Base-by-base conservation (phyloP, 2,888 invertebrate species). In the Drosophila maculinotata region DNA sequence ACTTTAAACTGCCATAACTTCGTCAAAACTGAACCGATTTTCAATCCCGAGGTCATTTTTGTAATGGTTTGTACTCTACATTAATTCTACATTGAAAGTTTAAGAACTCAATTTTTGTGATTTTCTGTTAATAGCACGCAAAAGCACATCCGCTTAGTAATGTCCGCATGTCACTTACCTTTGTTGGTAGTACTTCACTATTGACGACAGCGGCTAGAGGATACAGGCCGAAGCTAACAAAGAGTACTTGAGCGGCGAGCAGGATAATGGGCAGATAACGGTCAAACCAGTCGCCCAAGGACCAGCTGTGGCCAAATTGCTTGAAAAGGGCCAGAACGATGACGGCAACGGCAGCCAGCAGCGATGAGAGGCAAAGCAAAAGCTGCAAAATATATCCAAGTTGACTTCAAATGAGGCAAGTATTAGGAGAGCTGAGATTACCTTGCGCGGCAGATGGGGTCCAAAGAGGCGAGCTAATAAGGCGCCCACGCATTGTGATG, bases 121-220 rank as follows among this genome's bases (percentile, higher is more conserved):
- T n/a, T n/a, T n/a, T n/a, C n/a, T n/a, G 20, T 20, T 20, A 20
- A 20, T 20, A 20, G 3, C 6, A 20, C 7, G n/a, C 4, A 14
- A 9, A 14, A 10, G 1, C 6, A 1, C n/a, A n/a, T n/a, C n/a
- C n/a, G n/a, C n/a, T n/a, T n/a, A n/a, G n/a, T n/a, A n/a, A n/a
- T n/a, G n/a, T n/a, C n/a, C n/a, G n/a, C n/a, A n/a, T n/a, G n/a
- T n/a, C n/a, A n/a, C 76, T 57, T 58, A 91, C 90, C 83, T 89
- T 90, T 6, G 79, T 64, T 0, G 89, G 88, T 39, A 90, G 28
- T 3, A 89, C 77, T 62, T 91, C 91, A 2, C 76, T 71, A 30
- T 89, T 79, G 1, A 91, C 72, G 12, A 89, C 80, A 6, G 88
- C 82, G 0, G 89, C 82, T 49, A 91, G 51, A 0, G 91, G 88